These are phyloP conservation scores for Perccottus glenii DNA, from an alignment of 2,113 vertebrate genomes.

Conservation along the genomic window DNA sequence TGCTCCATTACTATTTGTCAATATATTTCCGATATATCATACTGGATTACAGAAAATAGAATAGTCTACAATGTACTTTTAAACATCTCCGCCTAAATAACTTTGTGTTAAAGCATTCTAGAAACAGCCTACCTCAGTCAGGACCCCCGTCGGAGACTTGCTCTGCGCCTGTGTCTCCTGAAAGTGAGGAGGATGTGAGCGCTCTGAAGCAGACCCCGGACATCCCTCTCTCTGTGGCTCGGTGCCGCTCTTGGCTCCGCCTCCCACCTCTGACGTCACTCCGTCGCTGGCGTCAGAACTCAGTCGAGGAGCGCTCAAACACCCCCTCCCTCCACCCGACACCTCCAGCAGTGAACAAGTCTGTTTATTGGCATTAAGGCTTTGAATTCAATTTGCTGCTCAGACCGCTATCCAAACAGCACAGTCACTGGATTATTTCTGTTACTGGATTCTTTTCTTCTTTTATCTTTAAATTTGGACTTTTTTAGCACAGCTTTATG, in stretches of 20 bases:
- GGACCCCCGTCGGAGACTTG: conserved; percentile 56
- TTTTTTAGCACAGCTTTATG: too few relatives aligned
- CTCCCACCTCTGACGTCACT: conserved; percentile 71
- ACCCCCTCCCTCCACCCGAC: conserved; percentile 12
- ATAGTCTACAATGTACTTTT: too few relatives aligned
- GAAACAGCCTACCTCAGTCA: conserved; percentile 65
- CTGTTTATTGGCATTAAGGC: conserved; percentile 48
- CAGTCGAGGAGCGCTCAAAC: conserved; percentile 66
- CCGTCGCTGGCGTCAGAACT: conserved; percentile 75
- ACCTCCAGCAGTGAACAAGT: neutral
- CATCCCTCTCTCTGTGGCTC: conserved; percentile 9
- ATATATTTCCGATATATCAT: too few relatives aligned
- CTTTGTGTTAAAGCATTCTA: neutral
- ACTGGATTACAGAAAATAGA: too few relatives aligned
- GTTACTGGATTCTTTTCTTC: neutral
- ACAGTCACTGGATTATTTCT: neutral
- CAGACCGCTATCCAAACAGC: conserved; percentile 17
- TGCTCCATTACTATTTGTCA: neutral
- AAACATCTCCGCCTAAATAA: neutral
- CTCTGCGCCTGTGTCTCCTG: conserved; percentile 61
- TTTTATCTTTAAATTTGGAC: neutral
- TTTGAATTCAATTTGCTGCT: conserved; percentile 40
- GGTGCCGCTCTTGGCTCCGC: conserved; percentile 16
- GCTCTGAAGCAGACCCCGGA: conserved; percentile 24
- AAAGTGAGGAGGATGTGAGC: conserved; percentile 58